Evolutionary conservation across 2,113 vertebrate genomes (phyloP), one percentile per base, ranked within the genome.

Genomic region (Prunella himalayana): DNA sequence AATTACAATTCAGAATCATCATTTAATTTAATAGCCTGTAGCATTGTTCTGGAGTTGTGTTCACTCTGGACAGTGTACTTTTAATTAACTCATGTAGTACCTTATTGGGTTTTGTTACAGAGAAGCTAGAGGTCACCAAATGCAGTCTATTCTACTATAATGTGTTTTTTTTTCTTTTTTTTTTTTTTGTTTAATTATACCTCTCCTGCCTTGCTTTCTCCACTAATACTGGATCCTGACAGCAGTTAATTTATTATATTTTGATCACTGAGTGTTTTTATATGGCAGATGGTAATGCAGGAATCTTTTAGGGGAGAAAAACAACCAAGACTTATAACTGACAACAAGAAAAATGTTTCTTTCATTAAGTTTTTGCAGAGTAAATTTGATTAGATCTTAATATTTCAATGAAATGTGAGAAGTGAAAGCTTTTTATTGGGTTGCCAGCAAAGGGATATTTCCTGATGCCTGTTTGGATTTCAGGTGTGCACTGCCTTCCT

Each of bases 11-110:
- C 80, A 92, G 51, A 92, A 76, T 90, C 91, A 73, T 91, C 9
- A 90, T 88, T 97, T 95, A n/a, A 51, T 94, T 96, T 95, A 96
- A 90, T 94, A 95, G 94, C 51, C 64, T 84, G 42, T 92, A 95
- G 77, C 77, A 89, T 92, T 64, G 93, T 92, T 95, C 88, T 87
- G 92, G 81, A n/a, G 20, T 95, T 96, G 93, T 78, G 72, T 91
- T 93, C 39, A 70, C 42, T 83, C 53, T 86, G 76, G 65, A 51
- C 76, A 61, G n/a, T 70, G 65, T 88, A 66, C 70, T 96, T 96
- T 96, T 95, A 97, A 97, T 97, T 95, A 94, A 95, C 91, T 90
- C 72, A 60, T 76, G 60, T 70, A 88, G 42, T 76, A 88, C 33
- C 25, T 93, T 88, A 80, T 53, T 79, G 72, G 39, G 51, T 70